Conservation (phyloP, 1,140 invertebrate species). For the Brachionus paranguensis region DNA sequence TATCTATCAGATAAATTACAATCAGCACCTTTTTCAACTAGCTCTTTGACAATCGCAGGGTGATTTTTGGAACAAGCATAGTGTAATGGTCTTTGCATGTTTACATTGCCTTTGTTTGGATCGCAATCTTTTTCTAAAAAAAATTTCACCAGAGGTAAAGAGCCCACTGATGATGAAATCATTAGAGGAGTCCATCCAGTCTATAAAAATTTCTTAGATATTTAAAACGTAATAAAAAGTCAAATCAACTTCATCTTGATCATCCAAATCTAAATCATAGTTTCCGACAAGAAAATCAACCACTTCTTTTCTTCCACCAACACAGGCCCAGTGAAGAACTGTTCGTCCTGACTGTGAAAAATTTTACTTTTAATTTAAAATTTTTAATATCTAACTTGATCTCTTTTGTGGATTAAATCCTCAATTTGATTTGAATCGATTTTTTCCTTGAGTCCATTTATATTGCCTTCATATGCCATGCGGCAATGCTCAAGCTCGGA, state of each 20-base stretch:
- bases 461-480: constrained; percentile 2
- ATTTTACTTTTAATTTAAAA: background rate
- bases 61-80: constrained; percentile 37
- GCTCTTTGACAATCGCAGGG: background rate
- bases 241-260: background rate
- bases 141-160: background rate
- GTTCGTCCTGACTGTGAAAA: constrained; percentile 28
- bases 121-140: constrained; percentile 2
- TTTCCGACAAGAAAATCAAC: constrained; percentile 7
- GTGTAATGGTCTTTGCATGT: constrained; percentile 18
- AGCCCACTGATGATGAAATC: constrained; percentile 19
- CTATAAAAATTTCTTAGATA: background rate
- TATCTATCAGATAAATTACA: constrained; percentile 14
- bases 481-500: constrained; percentile 30
- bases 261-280: background rate
- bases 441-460: background rate
- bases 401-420: constrained; percentile 13
- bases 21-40: constrained; percentile 32
- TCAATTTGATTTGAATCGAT: background rate
- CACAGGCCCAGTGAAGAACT: constrained; percentile 34
- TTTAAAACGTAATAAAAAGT: background rate
- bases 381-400: background rate
- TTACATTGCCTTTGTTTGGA: background rate
- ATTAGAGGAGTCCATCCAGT: constrained; percentile 30
- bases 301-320: constrained; percentile 26